Evolutionary conservation across 1,140 invertebrate species (phyloP).

Genomic region (Monochamus saltuarius): DNA sequence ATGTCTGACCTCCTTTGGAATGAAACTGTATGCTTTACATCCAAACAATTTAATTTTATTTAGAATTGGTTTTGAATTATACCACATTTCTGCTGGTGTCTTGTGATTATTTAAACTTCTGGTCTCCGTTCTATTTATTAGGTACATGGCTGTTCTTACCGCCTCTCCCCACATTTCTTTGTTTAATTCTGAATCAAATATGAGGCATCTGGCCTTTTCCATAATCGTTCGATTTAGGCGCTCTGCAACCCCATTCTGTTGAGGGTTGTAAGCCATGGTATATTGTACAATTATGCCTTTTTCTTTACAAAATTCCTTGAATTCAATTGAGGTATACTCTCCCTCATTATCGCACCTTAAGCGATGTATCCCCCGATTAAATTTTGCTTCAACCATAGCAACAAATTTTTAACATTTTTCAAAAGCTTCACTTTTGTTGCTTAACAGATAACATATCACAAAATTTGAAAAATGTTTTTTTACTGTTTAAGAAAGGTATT

Average conservation of each 20-base stretch:
- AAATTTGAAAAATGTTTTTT: too few relatives aligned
- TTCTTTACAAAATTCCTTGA: too few relatives aligned
- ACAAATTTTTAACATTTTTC: constrained; percentile 38
- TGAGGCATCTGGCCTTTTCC: constrained; percentile 47
- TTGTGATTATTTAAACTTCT: constrained; percentile 20
- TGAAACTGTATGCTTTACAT: constrained; percentile 33
- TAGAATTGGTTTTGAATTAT: constrained; percentile 26
- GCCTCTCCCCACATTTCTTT: constrained; percentile 36
- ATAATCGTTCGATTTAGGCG: constrained; percentile 49
- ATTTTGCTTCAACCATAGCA: too few relatives aligned
- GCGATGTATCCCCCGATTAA: too few relatives aligned
- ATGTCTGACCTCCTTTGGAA: constrained; percentile 26
- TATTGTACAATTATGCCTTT: too few relatives aligned
- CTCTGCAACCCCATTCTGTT: constrained; percentile 53
- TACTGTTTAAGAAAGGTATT: too few relatives aligned
- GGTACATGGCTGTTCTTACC: constrained; percentile 35
- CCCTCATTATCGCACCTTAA: too few relatives aligned
- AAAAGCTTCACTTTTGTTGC: constrained; percentile 42
- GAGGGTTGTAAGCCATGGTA: constrained; percentile 23
- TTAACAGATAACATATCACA: constrained; percentile 42
- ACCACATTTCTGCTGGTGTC: constrained; percentile 27
- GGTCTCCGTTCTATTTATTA: constrained; percentile 49
- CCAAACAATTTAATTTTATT: constrained; percentile 45
- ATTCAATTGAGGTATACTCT: too few relatives aligned
- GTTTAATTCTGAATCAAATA: constrained; percentile 36